Evolutionary conservation across 1,140 invertebrate genomes (phyloP).

Genomic region (Nixonia krombeini): DNA sequence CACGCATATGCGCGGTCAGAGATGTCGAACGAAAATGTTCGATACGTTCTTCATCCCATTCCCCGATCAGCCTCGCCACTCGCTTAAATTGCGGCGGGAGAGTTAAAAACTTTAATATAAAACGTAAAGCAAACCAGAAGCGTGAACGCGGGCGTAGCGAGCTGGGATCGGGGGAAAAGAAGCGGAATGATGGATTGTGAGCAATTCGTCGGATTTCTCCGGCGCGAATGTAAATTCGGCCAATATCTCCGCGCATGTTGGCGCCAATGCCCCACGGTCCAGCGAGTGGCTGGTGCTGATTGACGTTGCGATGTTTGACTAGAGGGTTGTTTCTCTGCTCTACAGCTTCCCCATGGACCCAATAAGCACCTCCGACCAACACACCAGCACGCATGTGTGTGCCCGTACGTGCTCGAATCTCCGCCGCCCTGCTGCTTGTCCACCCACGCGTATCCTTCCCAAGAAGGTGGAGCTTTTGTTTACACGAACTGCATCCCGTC

Average conservation of each 20-base stretch:
- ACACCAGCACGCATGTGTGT: constrained; percentile 33
- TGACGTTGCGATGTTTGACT: constrained; percentile 72
- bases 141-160: too few relatives aligned
- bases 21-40: too few relatives aligned
- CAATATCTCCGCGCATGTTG: constrained; percentile 45
- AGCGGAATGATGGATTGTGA: constrained; percentile 33
- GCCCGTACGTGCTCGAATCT: too few relatives aligned
- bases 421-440: constrained; percentile 17
- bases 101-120: too few relatives aligned
- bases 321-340: constrained; percentile 70
- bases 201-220: constrained; percentile 1
- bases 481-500: constrained; percentile 64
- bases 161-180: too few relatives aligned
- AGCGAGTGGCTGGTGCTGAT: constrained; percentile 72
- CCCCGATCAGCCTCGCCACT: too few relatives aligned
- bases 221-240: constrained; percentile 34
- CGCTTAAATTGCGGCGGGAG: too few relatives aligned
- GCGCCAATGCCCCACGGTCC: constrained; percentile 60
- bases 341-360: constrained; percentile 66
- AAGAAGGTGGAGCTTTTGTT: constrained; percentile 57
- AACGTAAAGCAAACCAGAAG: neutral
- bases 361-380: constrained; percentile 67
- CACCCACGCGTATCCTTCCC: constrained; percentile 53
- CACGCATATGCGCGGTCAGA: too few relatives aligned
- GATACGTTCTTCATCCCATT: too few relatives aligned